Evolutionary conservation across 1,140 invertebrate species (phyloP).

Genomic region (Drosophila quadrilineata): DNA sequence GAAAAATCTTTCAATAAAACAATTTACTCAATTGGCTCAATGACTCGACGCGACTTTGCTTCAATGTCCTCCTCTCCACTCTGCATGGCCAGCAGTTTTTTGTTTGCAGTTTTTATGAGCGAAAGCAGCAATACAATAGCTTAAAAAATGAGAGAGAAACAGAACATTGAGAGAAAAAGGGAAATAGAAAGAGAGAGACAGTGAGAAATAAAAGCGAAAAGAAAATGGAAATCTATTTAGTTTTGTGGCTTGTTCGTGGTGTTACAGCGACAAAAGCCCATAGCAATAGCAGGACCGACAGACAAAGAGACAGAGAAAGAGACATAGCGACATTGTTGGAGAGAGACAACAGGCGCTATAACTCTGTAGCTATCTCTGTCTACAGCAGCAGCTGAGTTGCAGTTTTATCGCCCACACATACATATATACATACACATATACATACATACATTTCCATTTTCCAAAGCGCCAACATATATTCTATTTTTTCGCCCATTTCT

Average conservation of each 20-base stretch:
- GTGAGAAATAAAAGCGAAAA: neutral
- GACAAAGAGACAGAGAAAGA: neutral
- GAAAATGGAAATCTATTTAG: slow-evolving; percentile 60
- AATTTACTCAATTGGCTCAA: slow-evolving; percentile 78
- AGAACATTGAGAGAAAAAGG: too few species aligned
- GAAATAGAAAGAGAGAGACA: neutral
- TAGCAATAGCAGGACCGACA: neutral
- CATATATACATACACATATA: too few species aligned
- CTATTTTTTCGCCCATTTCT: neutral
- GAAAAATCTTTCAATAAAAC: slow-evolving; percentile 77
- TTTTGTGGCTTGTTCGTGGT: slow-evolving; percentile 64
- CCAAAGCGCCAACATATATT: slow-evolving; percentile 7
- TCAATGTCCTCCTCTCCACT: too few species aligned
- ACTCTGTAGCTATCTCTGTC: too few species aligned
- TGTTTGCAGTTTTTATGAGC: slow-evolving; percentile 64
- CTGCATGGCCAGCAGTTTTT: too few species aligned
- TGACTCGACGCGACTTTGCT: slow-evolving; percentile 66
- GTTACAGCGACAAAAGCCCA: slow-evolving; percentile 35
- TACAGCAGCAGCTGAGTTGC: slow-evolving; percentile 26
- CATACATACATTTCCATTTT: slow-evolving; percentile 28
- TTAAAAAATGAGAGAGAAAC: neutral
- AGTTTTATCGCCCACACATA: slow-evolving; percentile 48
- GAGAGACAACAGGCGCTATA: too few species aligned
- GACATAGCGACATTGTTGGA: too few species aligned
- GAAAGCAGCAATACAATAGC: slow-evolving; percentile 35